Percentiles rank a stretch among this genome's conserved stretches.
Evolutionary conservation across 2,113 vertebrate genomes (phyloP).

Genomic region (Pelvicachromis taeniatus): DNA sequence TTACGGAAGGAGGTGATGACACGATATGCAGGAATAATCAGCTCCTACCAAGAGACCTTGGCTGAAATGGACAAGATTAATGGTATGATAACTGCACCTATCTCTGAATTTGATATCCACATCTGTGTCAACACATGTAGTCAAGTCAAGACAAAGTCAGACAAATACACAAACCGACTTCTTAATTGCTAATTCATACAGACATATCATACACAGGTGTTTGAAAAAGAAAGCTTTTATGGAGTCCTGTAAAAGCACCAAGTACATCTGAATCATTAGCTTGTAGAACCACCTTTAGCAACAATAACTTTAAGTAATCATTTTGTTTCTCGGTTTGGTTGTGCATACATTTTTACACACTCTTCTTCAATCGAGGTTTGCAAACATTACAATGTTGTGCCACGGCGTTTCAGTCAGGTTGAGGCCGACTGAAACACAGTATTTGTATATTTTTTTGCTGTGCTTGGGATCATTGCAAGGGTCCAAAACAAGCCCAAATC

Average conservation of each 20-base stretch:
- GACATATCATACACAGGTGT: not conserved
- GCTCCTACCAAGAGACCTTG: constrained; percentile 87
- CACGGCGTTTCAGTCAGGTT: not conserved
- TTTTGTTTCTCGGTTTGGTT: not conserved
- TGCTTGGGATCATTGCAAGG: not conserved
- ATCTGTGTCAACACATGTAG: not conserved
- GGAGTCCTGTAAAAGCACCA: not conserved
- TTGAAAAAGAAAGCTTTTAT: not conserved
- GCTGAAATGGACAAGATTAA: constrained; percentile 87
- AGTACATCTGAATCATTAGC: not conserved
- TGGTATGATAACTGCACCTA: constrained; percentile 66
- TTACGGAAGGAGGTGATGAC: constrained; percentile 88
- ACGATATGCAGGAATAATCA: constrained; percentile 89
- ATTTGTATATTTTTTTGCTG: not conserved
- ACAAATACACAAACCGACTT: not conserved
- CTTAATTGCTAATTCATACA: not conserved
- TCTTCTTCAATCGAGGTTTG: not conserved
- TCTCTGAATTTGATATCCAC: not conserved
- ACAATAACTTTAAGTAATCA: not conserved
- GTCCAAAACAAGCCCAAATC: not conserved
- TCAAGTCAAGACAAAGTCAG: not conserved
- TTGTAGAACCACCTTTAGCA: not conserved
- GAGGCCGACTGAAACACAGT: not conserved
- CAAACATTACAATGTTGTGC: not conserved
- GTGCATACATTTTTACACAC: not conserved